These are phyloP conservation scores for Triplophysa bombifrons DNA, from an alignment of 2,797 vertebrate species.

Conservation along the genomic window DNA sequence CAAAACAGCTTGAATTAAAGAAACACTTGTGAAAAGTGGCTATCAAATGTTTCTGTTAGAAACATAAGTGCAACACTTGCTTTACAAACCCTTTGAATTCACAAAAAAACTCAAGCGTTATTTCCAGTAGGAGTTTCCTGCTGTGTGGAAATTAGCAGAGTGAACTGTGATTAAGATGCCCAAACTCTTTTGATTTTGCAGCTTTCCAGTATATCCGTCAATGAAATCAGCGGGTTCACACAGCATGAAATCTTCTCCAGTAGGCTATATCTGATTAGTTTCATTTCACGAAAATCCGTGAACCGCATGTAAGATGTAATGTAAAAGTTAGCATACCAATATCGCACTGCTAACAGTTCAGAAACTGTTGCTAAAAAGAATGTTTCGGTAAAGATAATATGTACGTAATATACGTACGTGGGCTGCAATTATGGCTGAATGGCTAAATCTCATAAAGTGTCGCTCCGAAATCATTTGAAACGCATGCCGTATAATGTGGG, in stretches of 20 bases:
- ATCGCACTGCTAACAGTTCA: constrained; percentile 48
- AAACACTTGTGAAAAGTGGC: not conserved
- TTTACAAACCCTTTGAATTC: not conserved
- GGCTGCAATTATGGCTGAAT: constrained; percentile 28
- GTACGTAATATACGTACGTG: constrained; percentile 35
- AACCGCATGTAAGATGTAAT: constrained; percentile 60
- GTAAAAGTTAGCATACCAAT: constrained; percentile 54
- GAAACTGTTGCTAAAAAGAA: constrained; percentile 29
- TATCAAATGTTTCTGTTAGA: not conserved
- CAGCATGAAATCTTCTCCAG: constrained; percentile 57
- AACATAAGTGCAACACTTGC: not conserved
- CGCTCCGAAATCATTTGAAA: constrained; percentile 18
- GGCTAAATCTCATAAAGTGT: constrained; percentile 35
- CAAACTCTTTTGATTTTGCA: constrained; percentile 59
- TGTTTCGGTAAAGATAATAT: constrained; percentile 31
- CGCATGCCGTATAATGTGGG: constrained; percentile 21
- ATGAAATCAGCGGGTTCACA: constrained; percentile 58
- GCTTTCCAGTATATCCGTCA: constrained; percentile 56
- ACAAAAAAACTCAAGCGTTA: not conserved
- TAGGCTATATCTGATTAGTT: constrained; percentile 63
- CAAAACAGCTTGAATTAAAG: not conserved
- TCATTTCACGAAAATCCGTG: constrained; percentile 59
- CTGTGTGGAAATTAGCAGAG: constrained; percentile 16
- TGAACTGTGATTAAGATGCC: constrained; percentile 58
- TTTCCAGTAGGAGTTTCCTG: constrained; percentile 23